These are phyloP conservation scores for Drosophila engyochracea DNA, from an alignment of 2,888 invertebrate genomes.

Conservation along the genomic window DNA sequence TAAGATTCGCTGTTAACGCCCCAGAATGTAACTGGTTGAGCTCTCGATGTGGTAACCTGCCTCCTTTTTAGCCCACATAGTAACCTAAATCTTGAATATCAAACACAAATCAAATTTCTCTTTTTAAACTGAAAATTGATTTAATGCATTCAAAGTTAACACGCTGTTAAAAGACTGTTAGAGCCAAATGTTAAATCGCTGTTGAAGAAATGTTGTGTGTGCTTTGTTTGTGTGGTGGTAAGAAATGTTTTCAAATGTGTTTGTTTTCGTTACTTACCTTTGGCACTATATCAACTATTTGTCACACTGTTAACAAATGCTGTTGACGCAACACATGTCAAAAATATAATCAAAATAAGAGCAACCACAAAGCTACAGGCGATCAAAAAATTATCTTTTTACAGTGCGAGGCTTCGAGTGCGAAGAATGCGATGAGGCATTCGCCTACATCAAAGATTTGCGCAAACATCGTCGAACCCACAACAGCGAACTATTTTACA, in stretches of 20 bases:
- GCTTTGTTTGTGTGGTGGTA: slow-evolving; percentile 6
- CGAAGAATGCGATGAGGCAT: slow-evolving; percentile 69
- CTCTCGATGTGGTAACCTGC: neutral
- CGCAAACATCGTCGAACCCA: slow-evolving; percentile 79
- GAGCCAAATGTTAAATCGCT: slow-evolving; percentile 7
- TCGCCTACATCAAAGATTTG: slow-evolving; percentile 70
- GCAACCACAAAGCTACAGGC: slow-evolving; percentile 42
- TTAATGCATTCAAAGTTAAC: slow-evolving; percentile 18
- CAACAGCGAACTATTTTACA: slow-evolving; percentile 77
- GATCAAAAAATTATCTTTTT: slow-evolving; percentile 56
- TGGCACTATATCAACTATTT: slow-evolving; percentile 7
- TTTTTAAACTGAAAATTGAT: neutral
- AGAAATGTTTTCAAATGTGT: slow-evolving; percentile 6
- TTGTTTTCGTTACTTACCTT: neutral
- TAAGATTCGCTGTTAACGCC: neutral
- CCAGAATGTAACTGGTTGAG: neutral
- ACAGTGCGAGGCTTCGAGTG: slow-evolving; percentile 75
- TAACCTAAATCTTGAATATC: neutral
- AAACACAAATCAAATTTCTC: neutral
- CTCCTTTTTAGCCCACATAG: neutral
- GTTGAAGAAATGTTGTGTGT: neutral
- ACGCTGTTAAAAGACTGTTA: slow-evolving; percentile 5
- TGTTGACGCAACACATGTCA: slow-evolving; percentile 16
- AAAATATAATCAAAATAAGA: neutral
- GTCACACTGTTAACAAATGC: slow-evolving; percentile 1